These are phyloP conservation scores for Tetramorium parvispinum DNA, from an alignment of 1,140 invertebrate genomes.

Conservation along the genomic window DNA sequence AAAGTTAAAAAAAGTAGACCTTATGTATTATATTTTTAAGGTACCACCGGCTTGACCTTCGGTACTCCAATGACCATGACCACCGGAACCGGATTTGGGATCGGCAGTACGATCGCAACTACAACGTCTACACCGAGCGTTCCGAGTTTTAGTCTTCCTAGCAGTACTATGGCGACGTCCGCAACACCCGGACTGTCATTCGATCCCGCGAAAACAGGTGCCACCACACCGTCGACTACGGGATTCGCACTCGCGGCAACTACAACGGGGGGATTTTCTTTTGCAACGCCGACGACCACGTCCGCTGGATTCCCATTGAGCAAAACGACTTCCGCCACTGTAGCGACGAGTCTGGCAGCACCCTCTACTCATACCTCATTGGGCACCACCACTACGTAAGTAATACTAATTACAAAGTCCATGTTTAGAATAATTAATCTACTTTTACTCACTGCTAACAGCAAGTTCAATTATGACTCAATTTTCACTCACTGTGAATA, in stretches of 20 bases:
- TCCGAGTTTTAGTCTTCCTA: slow-evolving; percentile 72
- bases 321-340: slow-evolving; percentile 76
- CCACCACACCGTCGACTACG: slow-evolving; percentile 64
- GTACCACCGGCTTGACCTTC: slow-evolving; percentile 64
- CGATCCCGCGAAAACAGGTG: slow-evolving; percentile 60
- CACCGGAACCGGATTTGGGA: slow-evolving; percentile 68
- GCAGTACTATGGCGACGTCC: slow-evolving; percentile 59
- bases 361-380: slow-evolving; percentile 83
- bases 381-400: slow-evolving; percentile 84
- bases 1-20: no score
- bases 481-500: neutral
- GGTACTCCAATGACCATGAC: slow-evolving; percentile 49
- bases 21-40: neutral
- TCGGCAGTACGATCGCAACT: slow-evolving; percentile 57
- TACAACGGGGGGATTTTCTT: slow-evolving; percentile 73
- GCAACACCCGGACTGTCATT: slow-evolving; percentile 72
- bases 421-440: slow-evolving; percentile 22
- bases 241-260: slow-evolving; percentile 61
- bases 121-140: slow-evolving; percentile 66
- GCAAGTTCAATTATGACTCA: slow-evolving; percentile 62
- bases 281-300: slow-evolving; percentile 68
- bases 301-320: slow-evolving; percentile 68
- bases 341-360: slow-evolving; percentile 82
- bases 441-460: slow-evolving; percentile 45
- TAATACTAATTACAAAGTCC: slow-evolving; percentile 32